These are phyloP conservation scores for Rousettus madagascariensis DNA, from an alignment of 2,797 vertebrate species.

Conservation along the genomic window DNA sequence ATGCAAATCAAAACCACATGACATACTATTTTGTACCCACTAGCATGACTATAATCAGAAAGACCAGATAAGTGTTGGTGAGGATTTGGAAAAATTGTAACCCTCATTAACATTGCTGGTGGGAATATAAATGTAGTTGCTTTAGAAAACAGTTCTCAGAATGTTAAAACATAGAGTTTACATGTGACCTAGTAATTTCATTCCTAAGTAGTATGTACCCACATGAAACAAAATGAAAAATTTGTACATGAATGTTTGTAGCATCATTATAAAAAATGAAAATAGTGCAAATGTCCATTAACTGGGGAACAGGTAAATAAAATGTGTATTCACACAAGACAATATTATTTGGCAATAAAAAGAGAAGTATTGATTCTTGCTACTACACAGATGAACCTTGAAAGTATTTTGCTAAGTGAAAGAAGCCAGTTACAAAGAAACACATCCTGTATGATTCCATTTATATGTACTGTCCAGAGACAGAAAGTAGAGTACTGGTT, in stretches of 20 bases:
- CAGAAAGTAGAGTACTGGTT: background rate
- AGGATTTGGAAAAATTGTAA: background rate
- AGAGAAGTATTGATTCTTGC: background rate
- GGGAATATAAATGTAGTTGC: background rate
- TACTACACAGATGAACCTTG: background rate
- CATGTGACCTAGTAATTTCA: background rate
- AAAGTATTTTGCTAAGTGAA: background rate
- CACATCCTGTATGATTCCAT: background rate
- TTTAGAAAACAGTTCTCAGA: background rate
- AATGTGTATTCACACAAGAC: background rate
- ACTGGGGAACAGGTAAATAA: constrained; percentile 14
- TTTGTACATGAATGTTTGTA: background rate
- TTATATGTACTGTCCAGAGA: background rate
- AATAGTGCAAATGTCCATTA: background rate
- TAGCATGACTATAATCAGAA: background rate
- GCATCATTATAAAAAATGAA: background rate
- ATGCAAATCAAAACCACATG: background rate
- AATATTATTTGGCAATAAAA: background rate
- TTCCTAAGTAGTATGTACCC: background rate
- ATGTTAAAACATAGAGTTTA: background rate
- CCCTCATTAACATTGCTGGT: background rate
- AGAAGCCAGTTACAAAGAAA: background rate
- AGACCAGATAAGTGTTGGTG: background rate
- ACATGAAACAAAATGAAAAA: background rate
- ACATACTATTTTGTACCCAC: background rate